Conservation (phyloP, 1,140 invertebrate genomes). For the Nephila pilipes region DNA sequence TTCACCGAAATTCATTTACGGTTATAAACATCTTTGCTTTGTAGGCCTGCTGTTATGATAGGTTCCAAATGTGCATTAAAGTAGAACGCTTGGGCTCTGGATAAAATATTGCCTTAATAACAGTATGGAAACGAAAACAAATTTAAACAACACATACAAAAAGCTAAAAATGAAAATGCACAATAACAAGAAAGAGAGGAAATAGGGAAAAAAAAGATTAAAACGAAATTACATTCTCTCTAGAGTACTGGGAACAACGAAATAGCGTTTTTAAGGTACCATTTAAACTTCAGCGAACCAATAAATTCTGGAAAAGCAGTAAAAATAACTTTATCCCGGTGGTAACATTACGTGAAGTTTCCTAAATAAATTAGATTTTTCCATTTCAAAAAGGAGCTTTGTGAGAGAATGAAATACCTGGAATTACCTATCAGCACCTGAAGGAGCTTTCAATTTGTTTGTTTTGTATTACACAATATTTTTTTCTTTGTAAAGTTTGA, state of each 20-base stretch:
- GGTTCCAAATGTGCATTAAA: slow-evolving; percentile 37
- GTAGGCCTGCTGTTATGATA: background rate
- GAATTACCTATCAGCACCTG: slow-evolving; percentile 68
- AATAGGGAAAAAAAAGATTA: slow-evolving; percentile 42
- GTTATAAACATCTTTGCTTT: slow-evolving; percentile 1
- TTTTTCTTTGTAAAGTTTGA: background rate
- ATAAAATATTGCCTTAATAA: slow-evolving; percentile 46
- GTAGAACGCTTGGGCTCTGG: background rate
- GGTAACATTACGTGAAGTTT: slow-evolving; percentile 70
- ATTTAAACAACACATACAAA: slow-evolving; percentile 53
- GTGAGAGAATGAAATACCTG: slow-evolving; percentile 62
- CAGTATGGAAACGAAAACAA: slow-evolving; percentile 50
- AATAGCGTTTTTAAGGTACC: slow-evolving; percentile 68
- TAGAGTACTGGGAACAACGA: slow-evolving; percentile 42
- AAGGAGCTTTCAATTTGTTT: slow-evolving; percentile 51
- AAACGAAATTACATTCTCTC: slow-evolving; percentile 69
- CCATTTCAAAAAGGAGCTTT: slow-evolving; percentile 21
- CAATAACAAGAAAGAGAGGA: background rate
- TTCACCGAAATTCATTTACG: background rate
- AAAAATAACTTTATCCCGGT: slow-evolving; percentile 69
- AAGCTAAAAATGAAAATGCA: background rate
- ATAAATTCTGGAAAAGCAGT: slow-evolving; percentile 68
- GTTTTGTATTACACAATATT: slow-evolving; percentile 28
- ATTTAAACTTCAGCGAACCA: slow-evolving; percentile 66
- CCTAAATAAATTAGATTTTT: slow-evolving; percentile 71